These are phyloP conservation scores for Chloromyia formosa DNA, from an alignment of 2,888 invertebrate genomes.

Conservation along the genomic window DNA sequence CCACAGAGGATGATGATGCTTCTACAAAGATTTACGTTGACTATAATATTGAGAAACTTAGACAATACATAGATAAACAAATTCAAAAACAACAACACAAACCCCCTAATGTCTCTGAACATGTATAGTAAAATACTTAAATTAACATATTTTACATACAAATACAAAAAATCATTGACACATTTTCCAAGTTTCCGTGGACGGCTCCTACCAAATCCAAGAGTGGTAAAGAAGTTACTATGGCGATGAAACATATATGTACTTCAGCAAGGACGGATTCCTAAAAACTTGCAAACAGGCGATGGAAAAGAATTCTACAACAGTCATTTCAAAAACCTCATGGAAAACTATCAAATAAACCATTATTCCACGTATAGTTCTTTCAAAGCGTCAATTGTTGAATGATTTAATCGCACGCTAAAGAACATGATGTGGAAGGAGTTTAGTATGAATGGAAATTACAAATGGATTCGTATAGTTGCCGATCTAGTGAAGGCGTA, in stretches of 20 bases:
- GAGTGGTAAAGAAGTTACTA: not conserved
- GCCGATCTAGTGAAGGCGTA: too few relatives aligned
- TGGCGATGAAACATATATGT: too few relatives aligned
- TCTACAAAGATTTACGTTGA: not conserved
- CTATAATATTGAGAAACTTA: not conserved
- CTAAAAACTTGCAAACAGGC: slow-evolving; percentile 2
- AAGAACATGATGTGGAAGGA: slow-evolving; percentile 23
- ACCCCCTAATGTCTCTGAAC: too few relatives aligned
- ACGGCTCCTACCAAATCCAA: not conserved
- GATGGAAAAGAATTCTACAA: slow-evolving; percentile 18
- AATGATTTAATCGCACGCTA: too few relatives aligned
- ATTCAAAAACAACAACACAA: too few relatives aligned
- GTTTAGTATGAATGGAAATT: slow-evolving; percentile 24
- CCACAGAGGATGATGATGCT: too few relatives aligned
- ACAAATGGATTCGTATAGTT: too few relatives aligned
- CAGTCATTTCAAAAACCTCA: slow-evolving; percentile 13
- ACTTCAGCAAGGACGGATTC: too few relatives aligned
- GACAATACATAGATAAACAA: too few relatives aligned
- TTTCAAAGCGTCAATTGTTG: too few relatives aligned
- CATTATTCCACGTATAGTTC: slow-evolving; percentile 20
- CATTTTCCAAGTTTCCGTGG: slow-evolving; percentile 1
- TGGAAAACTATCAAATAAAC: slow-evolving; percentile 11
- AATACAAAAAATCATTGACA: not conserved
- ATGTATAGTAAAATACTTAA: too few relatives aligned
- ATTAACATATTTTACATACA: too few relatives aligned